Conservation (phyloP, 2,888 invertebrate species). For the Xestia rhomboidea region DNA sequence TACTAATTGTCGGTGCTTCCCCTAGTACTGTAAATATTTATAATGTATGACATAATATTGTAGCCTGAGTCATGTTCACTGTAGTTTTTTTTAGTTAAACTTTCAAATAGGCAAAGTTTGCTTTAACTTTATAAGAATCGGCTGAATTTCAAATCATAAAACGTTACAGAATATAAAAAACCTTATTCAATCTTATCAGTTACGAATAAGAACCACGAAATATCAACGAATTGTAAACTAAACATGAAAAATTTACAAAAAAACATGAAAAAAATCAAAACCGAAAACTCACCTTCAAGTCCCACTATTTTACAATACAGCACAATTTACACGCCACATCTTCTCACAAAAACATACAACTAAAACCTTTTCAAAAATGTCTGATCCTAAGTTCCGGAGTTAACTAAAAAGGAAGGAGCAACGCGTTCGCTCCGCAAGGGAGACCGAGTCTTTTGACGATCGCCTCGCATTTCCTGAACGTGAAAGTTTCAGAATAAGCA, state of each 20-base stretch:
- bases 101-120: background rate
- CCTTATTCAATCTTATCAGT: no score
- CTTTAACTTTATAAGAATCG: background rate
- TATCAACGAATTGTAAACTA: background rate
- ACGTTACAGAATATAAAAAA: background rate
- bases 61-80: background rate
- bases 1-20: background rate
- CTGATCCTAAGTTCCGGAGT: conserved; percentile 32
- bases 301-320: conserved; percentile 25
- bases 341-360: conserved; percentile 24
- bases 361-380: background rate
- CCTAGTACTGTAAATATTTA: conserved; percentile 19
- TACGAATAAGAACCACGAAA: background rate
- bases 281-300: conserved; percentile 38
- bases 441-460: conserved; percentile 62
- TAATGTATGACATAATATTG: conserved; percentile 21
- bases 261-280: background rate
- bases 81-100: background rate
- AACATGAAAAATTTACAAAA: background rate
- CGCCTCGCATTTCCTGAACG: conserved; percentile 60
- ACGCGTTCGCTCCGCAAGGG: conserved; percentile 63
- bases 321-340: conserved; percentile 54
- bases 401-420: conserved; percentile 23
- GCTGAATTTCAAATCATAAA: background rate
- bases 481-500: conserved; percentile 67